Evolutionary conservation across 1,140 invertebrate genomes (phyloP), one percentile per base, ranked within the genome.

Genomic region (Thaumatotibia leucotreta): DNA sequence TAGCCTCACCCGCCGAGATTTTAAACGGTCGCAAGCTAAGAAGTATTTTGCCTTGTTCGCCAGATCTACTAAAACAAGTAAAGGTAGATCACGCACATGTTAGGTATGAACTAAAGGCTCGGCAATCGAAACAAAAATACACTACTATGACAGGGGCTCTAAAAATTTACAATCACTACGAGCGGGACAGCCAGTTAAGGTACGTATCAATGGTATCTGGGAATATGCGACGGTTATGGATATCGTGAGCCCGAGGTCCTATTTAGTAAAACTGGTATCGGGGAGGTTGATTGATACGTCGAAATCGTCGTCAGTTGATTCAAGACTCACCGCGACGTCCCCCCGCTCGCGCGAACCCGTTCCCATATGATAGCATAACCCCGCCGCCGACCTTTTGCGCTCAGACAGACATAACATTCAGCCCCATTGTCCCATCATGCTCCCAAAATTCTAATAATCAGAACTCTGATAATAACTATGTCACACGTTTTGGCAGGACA

Each of bases 1-100:
- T 68, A 63, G 33, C 62, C 0, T 67, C 63, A 11, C 65, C 68
- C 23, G 31, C 63, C 1, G 63, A 65, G 32, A 4, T 65, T 9
- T 22, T 66, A 3, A 39, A 61, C 27, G 23, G 32, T 27, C 11
- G 50, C 1, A 66, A 62, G 39, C 23, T 62, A 11, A 17, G 61
- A 32, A 52, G 63, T 35, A 52, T 65, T 31, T 6, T 65, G 17
- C 63, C 62, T 10, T 63, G 62, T 20, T 2, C 10, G 14, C 33
- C 33, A 4, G 10, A 9, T n/a, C n/a, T 39, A n/a, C 33, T n/a
- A 39, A 39, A 10, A 39, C 3, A 11, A 39, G 9, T n/a, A 39
- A 32, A 5, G 10, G 10, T 11, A 11, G 1, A n/a, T n/a, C 2
- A 39, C 9, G 14, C 14, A 4, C 33, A 39, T 39, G 9, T n/a